Conservation (phyloP, 2,113 vertebrate genomes). For the Megaptera novaeangliae region DNA sequence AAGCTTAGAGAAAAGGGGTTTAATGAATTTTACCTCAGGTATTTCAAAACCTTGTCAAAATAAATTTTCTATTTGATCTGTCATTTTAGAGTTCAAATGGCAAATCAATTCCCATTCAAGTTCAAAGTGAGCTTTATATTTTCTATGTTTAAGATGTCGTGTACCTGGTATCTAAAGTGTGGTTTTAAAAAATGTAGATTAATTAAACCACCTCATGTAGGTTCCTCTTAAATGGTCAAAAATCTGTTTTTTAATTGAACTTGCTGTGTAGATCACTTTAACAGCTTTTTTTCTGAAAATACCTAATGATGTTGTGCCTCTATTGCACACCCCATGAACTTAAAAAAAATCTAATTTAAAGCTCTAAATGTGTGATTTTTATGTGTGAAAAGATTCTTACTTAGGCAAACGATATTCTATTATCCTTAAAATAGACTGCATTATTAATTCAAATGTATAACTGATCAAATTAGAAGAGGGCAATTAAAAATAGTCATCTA, state of each 20-base stretch:
- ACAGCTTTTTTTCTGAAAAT: background rate
- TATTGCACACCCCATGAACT: background rate
- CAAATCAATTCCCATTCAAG: constrained; percentile 10
- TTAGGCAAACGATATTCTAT: constrained; percentile 28
- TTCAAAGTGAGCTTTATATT: background rate
- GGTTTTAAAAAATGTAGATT: background rate
- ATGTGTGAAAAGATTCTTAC: constrained; percentile 40
- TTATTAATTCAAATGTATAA: constrained; percentile 58
- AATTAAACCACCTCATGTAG: background rate
- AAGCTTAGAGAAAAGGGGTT: background rate
- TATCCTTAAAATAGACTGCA: constrained; percentile 39
- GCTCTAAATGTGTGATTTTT: constrained; percentile 46
- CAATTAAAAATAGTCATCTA: constrained; percentile 46
- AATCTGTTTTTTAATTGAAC: constrained; percentile 46
- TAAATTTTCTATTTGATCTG: background rate
- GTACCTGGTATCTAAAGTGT: background rate
- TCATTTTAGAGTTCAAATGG: constrained; percentile 40
- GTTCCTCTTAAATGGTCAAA: constrained; percentile 31
- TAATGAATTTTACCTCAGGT: background rate
- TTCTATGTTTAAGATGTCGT: background rate
- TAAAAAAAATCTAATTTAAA: constrained; percentile 46
- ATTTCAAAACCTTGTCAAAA: background rate
- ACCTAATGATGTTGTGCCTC: constrained; percentile 14
- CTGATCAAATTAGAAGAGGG: constrained; percentile 48
- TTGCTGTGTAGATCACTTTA: background rate